Evolutionary conservation across 2,113 vertebrate genomes (phyloP).

Genomic region (Cyprinus carpio): DNA sequence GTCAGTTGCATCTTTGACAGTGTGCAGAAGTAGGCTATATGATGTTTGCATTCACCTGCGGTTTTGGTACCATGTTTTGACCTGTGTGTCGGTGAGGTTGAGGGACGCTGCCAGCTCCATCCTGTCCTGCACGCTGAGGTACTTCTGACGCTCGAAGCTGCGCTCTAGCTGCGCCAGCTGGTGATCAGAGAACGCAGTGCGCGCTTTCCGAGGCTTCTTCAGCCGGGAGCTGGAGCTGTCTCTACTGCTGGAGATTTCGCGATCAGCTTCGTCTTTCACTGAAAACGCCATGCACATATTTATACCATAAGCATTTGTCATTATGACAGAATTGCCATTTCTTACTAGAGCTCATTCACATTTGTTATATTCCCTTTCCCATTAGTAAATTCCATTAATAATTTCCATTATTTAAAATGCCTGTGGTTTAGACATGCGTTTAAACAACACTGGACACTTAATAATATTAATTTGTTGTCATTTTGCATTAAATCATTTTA

Average conservation of each 20-base stretch:
- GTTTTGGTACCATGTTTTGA: conserved; percentile 94
- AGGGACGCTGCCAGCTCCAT: conserved; percentile 91
- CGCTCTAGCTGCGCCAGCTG: conserved; percentile 89
- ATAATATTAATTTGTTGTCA: background rate
- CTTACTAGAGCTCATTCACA: conserved; percentile 57
- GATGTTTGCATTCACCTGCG: conserved; percentile 63
- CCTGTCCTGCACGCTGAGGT: conserved; percentile 92
- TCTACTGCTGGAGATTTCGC: conserved; percentile 85
- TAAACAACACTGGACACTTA: background rate
- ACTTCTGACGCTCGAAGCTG: conserved; percentile 91
- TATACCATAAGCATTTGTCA: background rate
- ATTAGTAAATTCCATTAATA: background rate
- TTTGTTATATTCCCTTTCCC: background rate
- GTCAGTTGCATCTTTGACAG: background rate
- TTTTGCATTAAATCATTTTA: background rate
- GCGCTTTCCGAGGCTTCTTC: conserved; percentile 90
- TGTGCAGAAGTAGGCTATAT: background rate
- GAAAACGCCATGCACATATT: conserved; percentile 39
- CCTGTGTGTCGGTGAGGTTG: conserved; percentile 92
- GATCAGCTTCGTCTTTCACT: conserved; percentile 87
- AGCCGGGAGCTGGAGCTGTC: conserved; percentile 82
- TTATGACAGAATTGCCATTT: background rate
- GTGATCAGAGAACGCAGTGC: conserved; percentile 93
- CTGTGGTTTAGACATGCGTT: background rate
- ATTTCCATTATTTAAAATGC: conserved; percentile 56